phyloP scores from a whole-genome alignment of 2,888 invertebrate species.

The Rugalucina vietnamica region DNA sequence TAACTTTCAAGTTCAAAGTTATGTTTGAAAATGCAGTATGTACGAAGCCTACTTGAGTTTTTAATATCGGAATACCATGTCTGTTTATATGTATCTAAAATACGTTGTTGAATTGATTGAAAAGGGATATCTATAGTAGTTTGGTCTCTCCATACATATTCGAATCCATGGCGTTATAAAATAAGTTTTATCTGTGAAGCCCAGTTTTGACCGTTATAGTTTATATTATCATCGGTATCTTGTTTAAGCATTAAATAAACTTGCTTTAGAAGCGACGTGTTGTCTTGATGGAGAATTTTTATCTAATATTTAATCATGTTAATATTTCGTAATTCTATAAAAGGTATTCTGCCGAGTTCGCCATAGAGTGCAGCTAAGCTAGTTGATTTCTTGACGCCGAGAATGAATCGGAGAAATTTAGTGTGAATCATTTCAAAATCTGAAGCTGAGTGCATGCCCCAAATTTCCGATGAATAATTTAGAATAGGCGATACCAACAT shows the following conservation, averaged over 20 bases:
- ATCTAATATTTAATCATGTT: background rate
- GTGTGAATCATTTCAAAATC: background rate
- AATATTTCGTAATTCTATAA: background rate
- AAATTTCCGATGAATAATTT: background rate
- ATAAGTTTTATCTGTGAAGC: background rate
- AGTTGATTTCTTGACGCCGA: background rate
- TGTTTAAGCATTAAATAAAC: background rate
- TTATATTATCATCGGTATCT: background rate
- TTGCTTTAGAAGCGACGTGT: background rate
- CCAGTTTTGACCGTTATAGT: constrained; percentile 1
- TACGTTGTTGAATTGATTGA: background rate
- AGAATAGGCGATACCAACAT: background rate
- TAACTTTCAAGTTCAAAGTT: background rate
- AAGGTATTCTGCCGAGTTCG: background rate
- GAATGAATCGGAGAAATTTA: background rate
- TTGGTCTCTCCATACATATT: background rate
- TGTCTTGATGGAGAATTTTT: background rate
- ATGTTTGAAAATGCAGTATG: background rate
- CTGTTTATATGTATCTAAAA: background rate
- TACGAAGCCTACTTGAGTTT: background rate
- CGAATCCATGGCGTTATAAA: background rate
- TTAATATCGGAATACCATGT: background rate
- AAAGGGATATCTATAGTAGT: background rate
- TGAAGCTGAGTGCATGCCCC: background rate
- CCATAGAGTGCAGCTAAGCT: background rate